Conservation (phyloP, 2,113 vertebrate genomes). For the Platichthys stellatus region DNA sequence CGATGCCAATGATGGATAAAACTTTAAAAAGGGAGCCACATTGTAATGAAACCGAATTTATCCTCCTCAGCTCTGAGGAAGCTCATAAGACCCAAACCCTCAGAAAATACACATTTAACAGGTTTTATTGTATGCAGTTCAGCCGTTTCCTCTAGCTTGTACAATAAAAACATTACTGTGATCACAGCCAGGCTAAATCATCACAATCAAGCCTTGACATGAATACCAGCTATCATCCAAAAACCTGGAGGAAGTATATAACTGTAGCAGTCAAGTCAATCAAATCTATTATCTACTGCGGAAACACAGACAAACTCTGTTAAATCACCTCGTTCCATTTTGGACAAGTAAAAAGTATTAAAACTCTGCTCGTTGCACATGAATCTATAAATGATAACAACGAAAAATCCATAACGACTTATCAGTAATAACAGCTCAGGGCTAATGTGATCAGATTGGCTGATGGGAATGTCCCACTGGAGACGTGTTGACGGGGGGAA, state of each 20-base stretch:
- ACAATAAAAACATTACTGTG: conserved; percentile 8
- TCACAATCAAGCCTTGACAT: conserved; percentile 16
- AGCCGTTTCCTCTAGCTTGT: background rate
- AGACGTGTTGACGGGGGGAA: conserved; percentile 29
- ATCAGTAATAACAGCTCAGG: conserved; percentile 29
- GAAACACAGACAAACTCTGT: conserved; percentile 27
- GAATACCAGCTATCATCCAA: background rate
- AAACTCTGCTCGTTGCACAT: conserved; percentile 19
- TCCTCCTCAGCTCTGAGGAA: background rate
- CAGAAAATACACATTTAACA: background rate
- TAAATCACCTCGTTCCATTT: conserved; percentile 23
- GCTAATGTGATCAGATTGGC: conserved; percentile 34
- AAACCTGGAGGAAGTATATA: background rate
- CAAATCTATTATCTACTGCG: conserved; percentile 24
- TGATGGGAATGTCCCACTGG: conserved; percentile 34
- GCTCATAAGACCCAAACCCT: background rate
- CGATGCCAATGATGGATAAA: background rate
- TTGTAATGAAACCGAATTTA: background rate
- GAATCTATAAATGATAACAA: conserved; percentile 37
- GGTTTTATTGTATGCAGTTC: background rate
- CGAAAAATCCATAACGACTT: conserved; percentile 31
- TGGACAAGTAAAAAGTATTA: conserved; percentile 16
- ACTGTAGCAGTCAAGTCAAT: conserved; percentile 32
- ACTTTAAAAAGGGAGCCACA: background rate
- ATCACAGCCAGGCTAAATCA: conserved; percentile 11